Evolutionary conservation across 2,888 invertebrate genomes (phyloP), one percentile per base, ranked within the genome.

Genomic region (Leptura quadrifasciata): DNA sequence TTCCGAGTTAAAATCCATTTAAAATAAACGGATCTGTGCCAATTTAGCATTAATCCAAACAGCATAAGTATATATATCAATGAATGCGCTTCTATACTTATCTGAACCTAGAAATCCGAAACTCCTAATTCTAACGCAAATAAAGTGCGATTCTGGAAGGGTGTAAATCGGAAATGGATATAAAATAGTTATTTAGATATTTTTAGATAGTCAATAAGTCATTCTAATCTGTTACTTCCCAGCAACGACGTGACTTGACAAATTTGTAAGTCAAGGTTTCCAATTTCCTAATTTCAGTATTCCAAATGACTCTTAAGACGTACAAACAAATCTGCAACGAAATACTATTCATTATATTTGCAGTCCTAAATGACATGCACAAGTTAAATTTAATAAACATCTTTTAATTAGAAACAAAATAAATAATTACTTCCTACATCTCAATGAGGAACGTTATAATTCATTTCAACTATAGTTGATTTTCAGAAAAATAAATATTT

Each of bases 131-230:
- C 60, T 60, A 27, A 24, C 15, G 27, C n/a, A 60, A 60, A 60
- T 27, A 60, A 21, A 57, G 12, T n/a, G 24, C 8, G 60, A 27
- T 12, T 60, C 31, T 60, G n/a, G 15, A 60, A 60, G 17, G 60
- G 60, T 60, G 27, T 60, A 27, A 27, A 8, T 60, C 15, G 60
- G 60, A 60, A 57, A 24, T 60, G n/a, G 31, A 60, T 60, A 60
- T 27, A 60, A 27, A 60, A 24, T 27, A 27, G 24, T 27, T 60
- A n/a, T 60, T 60, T 60, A 60, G 27, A 27, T 60, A 60, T 60
- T 60, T 60, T 60, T 60, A 60, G 60, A 60, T 27, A 60, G 60
- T 60, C 60, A 17, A 27, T 60, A 27, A 60, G 60, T 27, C n/a
- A 31, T 21, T 27, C 21, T 60, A 21, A 57, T 57, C 57, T 10